Conservation (phyloP, 2,888 invertebrate genomes). For the Erpobdella octoculata region DNA sequence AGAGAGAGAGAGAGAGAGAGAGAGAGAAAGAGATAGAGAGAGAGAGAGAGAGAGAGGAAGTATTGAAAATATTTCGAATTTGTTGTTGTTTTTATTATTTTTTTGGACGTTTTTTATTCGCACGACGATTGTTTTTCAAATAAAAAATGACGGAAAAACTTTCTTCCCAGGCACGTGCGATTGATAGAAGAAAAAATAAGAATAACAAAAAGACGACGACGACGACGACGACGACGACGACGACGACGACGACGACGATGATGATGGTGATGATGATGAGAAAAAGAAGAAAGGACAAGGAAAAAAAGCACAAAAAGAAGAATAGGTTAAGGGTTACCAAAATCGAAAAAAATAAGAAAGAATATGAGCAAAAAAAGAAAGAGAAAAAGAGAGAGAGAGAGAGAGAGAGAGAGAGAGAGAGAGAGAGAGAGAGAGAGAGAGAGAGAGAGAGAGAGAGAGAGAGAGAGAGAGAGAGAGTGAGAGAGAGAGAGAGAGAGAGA, state of each 20-base stretch:
- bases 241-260: neutral
- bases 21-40: too few relatives aligned
- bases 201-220: too few relatives aligned
- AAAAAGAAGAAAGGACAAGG: neutral
- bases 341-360: neutral
- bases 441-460: conserved; percentile 12
- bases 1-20: too few relatives aligned
- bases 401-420: conserved; percentile 25
- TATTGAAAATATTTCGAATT: too few relatives aligned
- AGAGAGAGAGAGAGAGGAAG: too few relatives aligned
- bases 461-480: conserved; percentile 18
- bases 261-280: neutral
- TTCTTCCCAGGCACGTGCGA: neutral
- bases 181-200: neutral
- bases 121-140: too few relatives aligned
- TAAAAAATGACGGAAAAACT: too few relatives aligned
- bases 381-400: neutral
- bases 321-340: neutral
- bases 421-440: neutral
- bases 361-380: too few relatives aligned
- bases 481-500: conserved; percentile 19
- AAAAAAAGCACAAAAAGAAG: too few relatives aligned
- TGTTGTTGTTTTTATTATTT: too few relatives aligned
- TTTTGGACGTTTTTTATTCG: too few relatives aligned
- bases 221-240: conserved; percentile 4